Evolutionary conservation across 1,140 invertebrate genomes (phyloP).

Genomic region (Pararge aegeria): DNA sequence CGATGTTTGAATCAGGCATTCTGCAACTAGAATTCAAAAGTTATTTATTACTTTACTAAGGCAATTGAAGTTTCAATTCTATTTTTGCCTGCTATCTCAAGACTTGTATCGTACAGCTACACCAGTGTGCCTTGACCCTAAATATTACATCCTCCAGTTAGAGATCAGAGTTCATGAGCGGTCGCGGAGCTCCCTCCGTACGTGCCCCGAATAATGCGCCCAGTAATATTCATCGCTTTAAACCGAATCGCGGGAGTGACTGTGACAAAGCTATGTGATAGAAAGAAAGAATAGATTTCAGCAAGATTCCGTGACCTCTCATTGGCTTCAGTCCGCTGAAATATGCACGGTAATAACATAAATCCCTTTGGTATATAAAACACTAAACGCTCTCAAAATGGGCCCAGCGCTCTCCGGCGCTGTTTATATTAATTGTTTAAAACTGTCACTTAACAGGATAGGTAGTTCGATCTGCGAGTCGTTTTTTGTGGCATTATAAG

Average conservation of each 20-base stretch:
- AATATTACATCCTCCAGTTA: constrained; percentile 47
- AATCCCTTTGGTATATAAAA: constrained; percentile 80
- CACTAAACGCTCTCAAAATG: constrained; percentile 76
- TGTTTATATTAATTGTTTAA: not conserved
- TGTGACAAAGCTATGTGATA: constrained; percentile 43
- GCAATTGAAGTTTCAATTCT: too few species aligned
- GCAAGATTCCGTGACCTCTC: constrained; percentile 78
- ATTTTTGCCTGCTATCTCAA: too few species aligned
- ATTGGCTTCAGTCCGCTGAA: constrained; percentile 72
- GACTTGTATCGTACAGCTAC: not conserved
- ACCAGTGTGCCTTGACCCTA: constrained; percentile 17
- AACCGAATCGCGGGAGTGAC: constrained; percentile 52
- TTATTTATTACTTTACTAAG: too few species aligned
- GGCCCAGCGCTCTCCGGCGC: constrained; percentile 33
- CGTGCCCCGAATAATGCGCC: constrained; percentile 71
- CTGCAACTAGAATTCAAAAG: too few species aligned
- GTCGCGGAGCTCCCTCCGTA: constrained; percentile 57
- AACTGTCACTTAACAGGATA: too few species aligned
- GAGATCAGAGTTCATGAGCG: constrained; percentile 75
- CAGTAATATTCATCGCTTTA: constrained; percentile 78
- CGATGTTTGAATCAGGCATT: too few species aligned
- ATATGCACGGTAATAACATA: constrained; percentile 80
- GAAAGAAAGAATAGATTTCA: constrained; percentile 46
- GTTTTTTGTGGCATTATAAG: too few species aligned
- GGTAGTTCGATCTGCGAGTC: too few species aligned